Evolutionary conservation across 2,888 invertebrate genomes (phyloP).

Genomic region (Pyrochroa serraticornis): DNA sequence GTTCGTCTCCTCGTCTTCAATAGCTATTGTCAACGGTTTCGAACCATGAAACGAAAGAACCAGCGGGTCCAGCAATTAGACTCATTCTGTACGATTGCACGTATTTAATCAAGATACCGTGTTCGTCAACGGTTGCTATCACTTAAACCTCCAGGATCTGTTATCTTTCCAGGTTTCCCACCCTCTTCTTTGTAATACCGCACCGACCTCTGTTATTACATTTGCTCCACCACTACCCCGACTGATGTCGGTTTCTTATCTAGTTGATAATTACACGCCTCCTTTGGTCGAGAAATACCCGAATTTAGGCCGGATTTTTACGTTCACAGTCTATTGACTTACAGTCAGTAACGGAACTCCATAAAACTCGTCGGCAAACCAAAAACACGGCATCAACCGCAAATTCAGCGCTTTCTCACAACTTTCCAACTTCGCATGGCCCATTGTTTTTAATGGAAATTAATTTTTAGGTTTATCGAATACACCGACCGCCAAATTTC

Average conservation of each 20-base stretch:
- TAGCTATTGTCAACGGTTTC: slow-evolving; percentile 18
- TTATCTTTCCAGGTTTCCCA: slow-evolving; percentile 24
- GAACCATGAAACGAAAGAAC: slow-evolving; percentile 22
- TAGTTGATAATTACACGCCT: slow-evolving; percentile 14
- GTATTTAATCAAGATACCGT: slow-evolving; percentile 32
- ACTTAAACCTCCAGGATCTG: slow-evolving; percentile 26
- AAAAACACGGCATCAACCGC: no score
- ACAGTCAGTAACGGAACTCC: slow-evolving; percentile 9
- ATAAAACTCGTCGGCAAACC: no score
- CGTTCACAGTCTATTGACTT: slow-evolving; percentile 5
- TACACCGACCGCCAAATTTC: background rate
- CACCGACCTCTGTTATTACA: slow-evolving; percentile 19
- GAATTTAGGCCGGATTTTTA: slow-evolving; percentile 3
- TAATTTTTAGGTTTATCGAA: background rate
- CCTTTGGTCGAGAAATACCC: slow-evolving; percentile 10
- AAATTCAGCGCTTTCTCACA: no score
- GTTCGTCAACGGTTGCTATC: slow-evolving; percentile 26
- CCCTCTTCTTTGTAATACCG: slow-evolving; percentile 15
- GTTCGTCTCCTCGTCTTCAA: slow-evolving; percentile 11
- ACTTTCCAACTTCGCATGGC: no score
- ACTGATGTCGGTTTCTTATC: slow-evolving; percentile 19
- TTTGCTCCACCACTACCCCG: slow-evolving; percentile 5
- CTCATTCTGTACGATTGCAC: slow-evolving; percentile 27
- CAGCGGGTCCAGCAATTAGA: slow-evolving; percentile 28
- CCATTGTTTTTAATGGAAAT: no score